phyloP scores from a whole-genome alignment of 35 echinoderm and acorn worm genomes.

The Lytechinus pictus region DNA sequence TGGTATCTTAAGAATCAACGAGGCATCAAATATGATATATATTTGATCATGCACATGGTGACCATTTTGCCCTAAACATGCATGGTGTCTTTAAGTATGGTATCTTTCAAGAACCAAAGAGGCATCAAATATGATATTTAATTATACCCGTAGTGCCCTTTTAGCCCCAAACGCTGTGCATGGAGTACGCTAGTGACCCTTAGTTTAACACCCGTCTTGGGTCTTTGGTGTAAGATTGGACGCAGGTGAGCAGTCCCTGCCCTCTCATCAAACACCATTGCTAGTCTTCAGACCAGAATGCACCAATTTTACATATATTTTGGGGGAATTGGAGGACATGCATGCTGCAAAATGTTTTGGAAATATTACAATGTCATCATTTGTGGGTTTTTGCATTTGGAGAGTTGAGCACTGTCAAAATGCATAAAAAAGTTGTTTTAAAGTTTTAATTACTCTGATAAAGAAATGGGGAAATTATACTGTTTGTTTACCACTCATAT shows the following conservation, averaged over 20 bases:
- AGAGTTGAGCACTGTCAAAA: too few relatives aligned
- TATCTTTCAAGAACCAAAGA: neutral
- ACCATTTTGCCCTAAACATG: neutral
- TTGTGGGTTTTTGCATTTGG: too few relatives aligned
- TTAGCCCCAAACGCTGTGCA: neutral
- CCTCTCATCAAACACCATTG: neutral
- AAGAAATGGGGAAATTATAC: too few relatives aligned
- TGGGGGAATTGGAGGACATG: neutral
- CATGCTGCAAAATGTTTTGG: neutral
- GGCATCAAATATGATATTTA: neutral
- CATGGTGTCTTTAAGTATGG: neutral
- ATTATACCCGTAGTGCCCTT: neutral
- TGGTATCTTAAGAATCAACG: too few relatives aligned
- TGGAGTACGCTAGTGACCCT: neutral
- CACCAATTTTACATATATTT: neutral
- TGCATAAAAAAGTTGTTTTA: too few relatives aligned
- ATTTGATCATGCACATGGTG: too few relatives aligned
- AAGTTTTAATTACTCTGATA: too few relatives aligned
- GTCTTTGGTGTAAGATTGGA: neutral
- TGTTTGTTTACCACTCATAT: too few relatives aligned
- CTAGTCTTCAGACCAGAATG: neutral
- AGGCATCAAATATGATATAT: too few relatives aligned
- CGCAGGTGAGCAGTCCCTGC: neutral
- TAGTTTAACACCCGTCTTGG: neutral
- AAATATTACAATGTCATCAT: neutral